These are phyloP conservation scores for Catharus minimus DNA, from an alignment of 2,113 vertebrate genomes.

Conservation along the genomic window DNA sequence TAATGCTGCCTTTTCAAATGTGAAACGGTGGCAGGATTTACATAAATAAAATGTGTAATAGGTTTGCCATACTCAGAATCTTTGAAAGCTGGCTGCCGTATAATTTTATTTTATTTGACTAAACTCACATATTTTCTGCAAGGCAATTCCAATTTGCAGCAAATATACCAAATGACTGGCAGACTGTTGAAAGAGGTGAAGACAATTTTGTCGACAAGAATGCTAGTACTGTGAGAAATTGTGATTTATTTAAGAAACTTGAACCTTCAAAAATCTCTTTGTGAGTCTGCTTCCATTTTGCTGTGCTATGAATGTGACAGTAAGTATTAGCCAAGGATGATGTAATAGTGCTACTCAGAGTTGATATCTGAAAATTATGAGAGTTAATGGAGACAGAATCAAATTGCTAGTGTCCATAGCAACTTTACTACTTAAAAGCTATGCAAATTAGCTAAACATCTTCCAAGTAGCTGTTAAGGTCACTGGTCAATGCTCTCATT, in stretches of 20 bases:
- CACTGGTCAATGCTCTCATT: neutral
- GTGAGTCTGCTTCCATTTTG: neutral
- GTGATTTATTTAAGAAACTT: neutral
- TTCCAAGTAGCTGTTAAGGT: neutral
- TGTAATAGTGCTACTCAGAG: neutral
- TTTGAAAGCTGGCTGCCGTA: neutral
- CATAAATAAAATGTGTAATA: neutral
- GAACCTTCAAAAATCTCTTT: neutral
- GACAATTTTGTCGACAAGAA: neutral
- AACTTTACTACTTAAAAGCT: neutral
- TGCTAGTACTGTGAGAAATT: neutral
- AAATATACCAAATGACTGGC: neutral
- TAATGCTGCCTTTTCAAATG: neutral
- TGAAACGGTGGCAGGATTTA: neutral
- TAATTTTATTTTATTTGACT: conserved; percentile 5
- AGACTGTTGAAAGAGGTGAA: neutral
- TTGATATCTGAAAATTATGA: neutral
- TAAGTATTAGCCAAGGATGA: neutral
- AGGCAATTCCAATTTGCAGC: neutral
- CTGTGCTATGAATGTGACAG: neutral
- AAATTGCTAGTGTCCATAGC: neutral
- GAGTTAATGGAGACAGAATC: neutral
- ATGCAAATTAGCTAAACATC: neutral
- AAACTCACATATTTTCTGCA: neutral
- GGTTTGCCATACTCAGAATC: neutral